A percentile compares a stretch with the other conserved stretches of the same genome.
phyloP scores from a whole-genome alignment of 2,888 invertebrate genomes.

The Nephrotoma guestfalica region DNA sequence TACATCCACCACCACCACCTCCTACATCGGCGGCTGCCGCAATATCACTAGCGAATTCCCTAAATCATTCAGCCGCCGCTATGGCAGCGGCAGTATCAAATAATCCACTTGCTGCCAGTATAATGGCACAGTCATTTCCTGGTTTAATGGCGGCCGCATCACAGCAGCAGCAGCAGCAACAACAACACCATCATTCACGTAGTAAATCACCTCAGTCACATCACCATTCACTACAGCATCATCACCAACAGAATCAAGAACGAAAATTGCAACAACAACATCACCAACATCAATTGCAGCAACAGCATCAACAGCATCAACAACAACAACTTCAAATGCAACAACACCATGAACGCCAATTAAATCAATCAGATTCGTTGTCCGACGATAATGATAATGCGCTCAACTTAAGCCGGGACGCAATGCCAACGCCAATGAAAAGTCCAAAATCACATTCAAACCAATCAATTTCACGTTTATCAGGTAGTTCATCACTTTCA shows the following conservation, averaged over 20 bases:
- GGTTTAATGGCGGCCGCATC: slow-evolving; percentile 36
- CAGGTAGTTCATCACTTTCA: slow-evolving; percentile 6
- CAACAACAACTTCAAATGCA: slow-evolving; percentile 20
- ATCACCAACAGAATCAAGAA: slow-evolving; percentile 10
- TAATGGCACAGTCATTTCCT: slow-evolving; percentile 34
- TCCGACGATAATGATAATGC: slow-evolving; percentile 27
- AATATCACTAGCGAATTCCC: slow-evolving; percentile 34
- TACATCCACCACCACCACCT: slow-evolving; percentile 48
- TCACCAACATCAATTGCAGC: slow-evolving; percentile 21
- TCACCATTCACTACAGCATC: slow-evolving; percentile 14
- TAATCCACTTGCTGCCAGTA: slow-evolving; percentile 42
- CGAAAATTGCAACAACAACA: slow-evolving; percentile 13
- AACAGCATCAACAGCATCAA: slow-evolving; percentile 20
- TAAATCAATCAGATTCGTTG: not conserved
- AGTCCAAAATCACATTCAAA: slow-evolving; percentile 18
- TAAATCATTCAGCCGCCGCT: slow-evolving; percentile 47
- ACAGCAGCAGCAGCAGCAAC: slow-evolving; percentile 19
- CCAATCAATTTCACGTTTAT: slow-evolving; percentile 13
- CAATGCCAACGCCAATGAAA: slow-evolving; percentile 13
- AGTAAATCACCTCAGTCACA: slow-evolving; percentile 5
- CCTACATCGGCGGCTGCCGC: slow-evolving; percentile 45
- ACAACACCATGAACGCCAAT: not conserved
- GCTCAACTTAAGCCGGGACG: slow-evolving; percentile 46
- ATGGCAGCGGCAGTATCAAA: slow-evolving; percentile 40
- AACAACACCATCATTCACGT: slow-evolving; percentile 6